Conservation (phyloP, 2,888 invertebrate species). For the Caenorhabditis becei region DNA sequence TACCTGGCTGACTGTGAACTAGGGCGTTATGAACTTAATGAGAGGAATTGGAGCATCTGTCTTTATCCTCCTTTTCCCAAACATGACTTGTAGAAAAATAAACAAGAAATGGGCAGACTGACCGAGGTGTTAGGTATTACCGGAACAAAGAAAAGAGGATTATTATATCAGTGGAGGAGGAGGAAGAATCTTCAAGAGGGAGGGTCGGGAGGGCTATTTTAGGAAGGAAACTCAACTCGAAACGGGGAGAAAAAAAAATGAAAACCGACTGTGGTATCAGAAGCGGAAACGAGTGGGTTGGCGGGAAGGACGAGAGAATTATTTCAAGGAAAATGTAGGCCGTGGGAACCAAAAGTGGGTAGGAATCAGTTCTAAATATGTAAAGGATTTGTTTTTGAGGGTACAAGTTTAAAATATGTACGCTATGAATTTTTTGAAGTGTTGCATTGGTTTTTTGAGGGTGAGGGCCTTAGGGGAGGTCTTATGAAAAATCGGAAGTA, state of each 20-base stretch:
- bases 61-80: no score
- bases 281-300: slow-evolving; percentile 7
- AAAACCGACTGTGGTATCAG: slow-evolving; percentile 1
- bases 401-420: no score
- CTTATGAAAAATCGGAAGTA: no score
- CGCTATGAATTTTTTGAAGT: no score
- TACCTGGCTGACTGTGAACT: no score
- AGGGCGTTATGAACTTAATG: not conserved
- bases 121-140: slow-evolving; percentile 24
- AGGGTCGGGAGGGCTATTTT: not conserved
- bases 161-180: slow-evolving; percentile 23
- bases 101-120: slow-evolving; percentile 2
- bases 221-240: no score
- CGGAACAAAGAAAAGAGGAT: slow-evolving; percentile 36
- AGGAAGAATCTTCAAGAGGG: not conserved
- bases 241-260: slow-evolving; percentile 18
- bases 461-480: no score
- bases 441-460: no score
- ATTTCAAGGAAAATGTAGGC: slow-evolving; percentile 34
- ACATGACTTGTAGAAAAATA: not conserved
- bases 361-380: no score
- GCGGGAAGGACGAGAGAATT: slow-evolving; percentile 29
- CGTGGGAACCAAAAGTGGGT: slow-evolving; percentile 1
- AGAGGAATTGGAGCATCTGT: not conserved
- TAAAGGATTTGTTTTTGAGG: no score